phyloP scores from a whole-genome alignment of 2,888 invertebrate genomes.

The Steinernema scapterisci region DNA sequence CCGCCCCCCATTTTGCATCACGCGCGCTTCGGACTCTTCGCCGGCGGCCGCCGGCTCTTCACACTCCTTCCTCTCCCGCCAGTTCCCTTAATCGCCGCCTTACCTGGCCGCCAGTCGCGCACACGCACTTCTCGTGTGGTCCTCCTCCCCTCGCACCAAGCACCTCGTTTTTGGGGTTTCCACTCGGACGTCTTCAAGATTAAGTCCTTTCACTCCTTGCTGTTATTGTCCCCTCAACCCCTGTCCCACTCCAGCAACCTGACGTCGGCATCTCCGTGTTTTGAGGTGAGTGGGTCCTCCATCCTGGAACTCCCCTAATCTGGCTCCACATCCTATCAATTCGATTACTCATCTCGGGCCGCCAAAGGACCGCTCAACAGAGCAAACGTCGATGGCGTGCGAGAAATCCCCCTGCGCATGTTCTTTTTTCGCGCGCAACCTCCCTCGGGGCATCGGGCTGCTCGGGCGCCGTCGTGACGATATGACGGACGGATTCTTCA shows the following conservation, averaged over 20 bases:
- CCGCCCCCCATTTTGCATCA: constrained; percentile 28
- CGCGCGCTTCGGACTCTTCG: neutral
- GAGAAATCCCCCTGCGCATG: constrained; percentile 19
- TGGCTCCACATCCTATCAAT: neutral
- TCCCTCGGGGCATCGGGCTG: neutral
- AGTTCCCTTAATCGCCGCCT: constrained; percentile 26
- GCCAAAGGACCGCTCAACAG: neutral
- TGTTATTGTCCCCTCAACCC: neutral
- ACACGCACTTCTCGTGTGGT: constrained; percentile 19
- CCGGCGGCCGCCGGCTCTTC: neutral
- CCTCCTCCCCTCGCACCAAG: constrained; percentile 1
- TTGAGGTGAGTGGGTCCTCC: neutral
- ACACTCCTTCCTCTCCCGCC: constrained; percentile 23
- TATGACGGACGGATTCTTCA: constrained; percentile 31
- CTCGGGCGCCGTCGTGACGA: constrained; percentile 11
- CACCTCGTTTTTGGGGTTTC: neutral
- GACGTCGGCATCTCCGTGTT: neutral
- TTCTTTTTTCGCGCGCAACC: constrained; percentile 14
- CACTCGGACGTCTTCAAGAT: neutral
- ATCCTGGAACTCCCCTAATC: neutral
- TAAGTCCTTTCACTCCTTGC: neutral
- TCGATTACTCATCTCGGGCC: neutral
- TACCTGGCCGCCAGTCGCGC: constrained; percentile 23
- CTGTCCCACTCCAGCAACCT: neutral
- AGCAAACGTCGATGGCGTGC: neutral